Percentiles rank a stretch among this genome's conserved stretches.
phyloP scores from a whole-genome alignment of 2,797 vertebrate genomes.

The Galagoides demidoff region DNA sequence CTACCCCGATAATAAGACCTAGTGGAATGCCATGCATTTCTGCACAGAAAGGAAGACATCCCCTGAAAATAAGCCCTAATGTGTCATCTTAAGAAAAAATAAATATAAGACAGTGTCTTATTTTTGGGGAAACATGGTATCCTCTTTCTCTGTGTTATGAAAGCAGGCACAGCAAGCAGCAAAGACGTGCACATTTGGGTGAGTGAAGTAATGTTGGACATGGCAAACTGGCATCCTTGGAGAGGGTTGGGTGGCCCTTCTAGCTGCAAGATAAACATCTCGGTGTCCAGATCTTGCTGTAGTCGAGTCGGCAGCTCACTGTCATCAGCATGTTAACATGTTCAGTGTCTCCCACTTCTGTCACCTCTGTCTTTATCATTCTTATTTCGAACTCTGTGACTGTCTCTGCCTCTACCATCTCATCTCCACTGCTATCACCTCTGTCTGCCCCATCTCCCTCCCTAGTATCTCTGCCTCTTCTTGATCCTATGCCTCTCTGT shows the following conservation, averaged over 20 bases:
- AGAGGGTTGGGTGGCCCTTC: background rate
- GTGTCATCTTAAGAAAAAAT: no score
- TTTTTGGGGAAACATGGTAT: no score
- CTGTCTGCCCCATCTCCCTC: background rate
- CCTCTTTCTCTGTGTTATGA: background rate
- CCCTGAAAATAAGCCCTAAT: no score
- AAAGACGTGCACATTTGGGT: background rate
- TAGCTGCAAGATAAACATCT: background rate
- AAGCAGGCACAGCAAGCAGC: accelerated
- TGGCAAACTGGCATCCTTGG: background rate
- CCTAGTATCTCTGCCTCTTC: background rate
- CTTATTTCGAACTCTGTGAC: background rate
- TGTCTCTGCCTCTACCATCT: background rate
- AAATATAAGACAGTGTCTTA: no score
- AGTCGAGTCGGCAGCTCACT: background rate
- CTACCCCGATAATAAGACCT: no score
- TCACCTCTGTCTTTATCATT: background rate
- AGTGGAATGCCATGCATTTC: no score
- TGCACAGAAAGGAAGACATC: no score
- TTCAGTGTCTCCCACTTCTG: background rate
- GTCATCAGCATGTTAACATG: background rate
- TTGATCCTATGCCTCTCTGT: background rate
- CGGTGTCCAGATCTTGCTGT: background rate
- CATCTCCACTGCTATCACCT: background rate
- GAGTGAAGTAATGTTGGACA: background rate